Base-by-base conservation (phyloP, 2,797 vertebrate genomes). In the Linurgus olivaceus region DNA sequence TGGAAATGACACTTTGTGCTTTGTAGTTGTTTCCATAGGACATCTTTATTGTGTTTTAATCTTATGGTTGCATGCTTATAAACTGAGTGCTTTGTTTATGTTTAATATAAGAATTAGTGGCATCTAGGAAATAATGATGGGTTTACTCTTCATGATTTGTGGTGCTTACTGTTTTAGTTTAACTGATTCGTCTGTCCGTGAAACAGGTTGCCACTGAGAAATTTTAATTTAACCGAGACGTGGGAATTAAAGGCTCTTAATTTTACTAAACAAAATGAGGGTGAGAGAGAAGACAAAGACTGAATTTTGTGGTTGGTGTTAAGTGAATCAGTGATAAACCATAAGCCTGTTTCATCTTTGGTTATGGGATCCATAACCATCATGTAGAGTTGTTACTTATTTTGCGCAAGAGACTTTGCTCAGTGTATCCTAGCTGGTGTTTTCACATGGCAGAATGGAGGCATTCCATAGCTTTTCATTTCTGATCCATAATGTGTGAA, bases 401-500 rank as follows among this genome's bases (percentile, higher is more conserved):
- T 96, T 96, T 93, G 57, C 52, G 38, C 79, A 45, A n/a, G 92
- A 96, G 90, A 88, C 68, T 94, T 96, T 95, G 72, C 92, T 93
- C 58, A 72, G 88, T 62, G 62, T 95, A 48, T 93, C 50, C 9
- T 80, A 93, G 38, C 67, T 91, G 31, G 14, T 86, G 77, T 77
- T 96, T 91, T 93, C 71, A 45, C 68, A 37, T 84, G 50, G 57
- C 75, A 95, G 93, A 97, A 65, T 2, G 59, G 74, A 94, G 78
- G 58, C 38, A 78, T 90, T 96, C 88, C 48, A 21, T 96, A 84
- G 48, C 86, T 96, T 96, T 96, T 44, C 83, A 58, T 96, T 93
- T 97, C 94, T 96, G 85, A 95, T 96, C 95, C 51, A 19, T 89
- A 94, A 92, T 91, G 92, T 95, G 93, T 97, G 91, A 96, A 96